Conservation (phyloP, 2,888 invertebrate genomes). For the Fissipunctia ypsillon region DNA sequence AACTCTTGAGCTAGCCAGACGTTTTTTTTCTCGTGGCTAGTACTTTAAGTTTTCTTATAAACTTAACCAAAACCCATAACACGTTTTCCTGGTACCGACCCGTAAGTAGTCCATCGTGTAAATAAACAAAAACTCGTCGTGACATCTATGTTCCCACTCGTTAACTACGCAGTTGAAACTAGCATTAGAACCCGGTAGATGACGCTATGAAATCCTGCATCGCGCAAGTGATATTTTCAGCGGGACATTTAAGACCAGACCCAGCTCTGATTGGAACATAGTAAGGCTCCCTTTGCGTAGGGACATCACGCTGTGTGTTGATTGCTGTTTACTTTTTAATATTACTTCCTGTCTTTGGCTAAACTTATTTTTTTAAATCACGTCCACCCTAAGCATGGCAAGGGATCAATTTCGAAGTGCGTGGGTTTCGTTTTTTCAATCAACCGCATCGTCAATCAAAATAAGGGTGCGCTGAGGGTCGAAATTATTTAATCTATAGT, state of each 20-base stretch:
- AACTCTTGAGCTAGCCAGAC: no score
- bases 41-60: no score
- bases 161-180: conserved; percentile 21
- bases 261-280: background rate
- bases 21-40: no score
- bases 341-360: conserved; percentile 36
- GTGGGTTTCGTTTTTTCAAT: conserved; percentile 76
- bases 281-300: background rate
- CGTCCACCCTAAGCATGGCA: conserved; percentile 60
- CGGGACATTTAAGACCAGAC: background rate
- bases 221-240: conserved; percentile 3
- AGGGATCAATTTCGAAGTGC: conserved; percentile 70
- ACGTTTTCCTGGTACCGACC: no score
- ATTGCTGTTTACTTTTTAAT: conserved; percentile 39
- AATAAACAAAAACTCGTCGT: conserved; percentile 22
- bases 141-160: conserved; percentile 32
- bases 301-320: conserved; percentile 1
- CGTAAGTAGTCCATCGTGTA: no score
- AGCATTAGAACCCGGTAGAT: conserved; percentile 17
- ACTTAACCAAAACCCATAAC: no score
- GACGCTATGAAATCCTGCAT: conserved; percentile 14
- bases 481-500: conserved; percentile 69
- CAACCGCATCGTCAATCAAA: conserved; percentile 79
- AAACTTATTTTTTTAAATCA: conserved; percentile 58
- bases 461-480: conserved; percentile 74